phyloP scores from a whole-genome alignment of 1,140 invertebrate genomes.

The Drosophila tsacasi region DNA sequence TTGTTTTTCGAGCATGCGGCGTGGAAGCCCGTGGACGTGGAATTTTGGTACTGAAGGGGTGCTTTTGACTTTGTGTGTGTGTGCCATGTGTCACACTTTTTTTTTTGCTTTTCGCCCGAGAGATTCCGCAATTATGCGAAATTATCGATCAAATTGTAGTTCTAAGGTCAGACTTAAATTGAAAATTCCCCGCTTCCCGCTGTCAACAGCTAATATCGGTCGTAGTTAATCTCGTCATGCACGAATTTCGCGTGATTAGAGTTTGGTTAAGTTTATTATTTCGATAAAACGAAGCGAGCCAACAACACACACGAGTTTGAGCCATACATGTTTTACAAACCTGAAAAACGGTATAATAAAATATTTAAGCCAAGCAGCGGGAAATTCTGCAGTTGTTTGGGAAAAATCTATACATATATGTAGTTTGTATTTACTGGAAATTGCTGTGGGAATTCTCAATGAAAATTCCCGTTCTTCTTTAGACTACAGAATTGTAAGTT shows the following conservation, averaged over 20 bases:
- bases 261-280: conserved; percentile 21
- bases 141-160: conserved; percentile 82
- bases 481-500: neutral
- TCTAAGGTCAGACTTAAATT: conserved; percentile 81
- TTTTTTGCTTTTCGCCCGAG: conserved; percentile 1
- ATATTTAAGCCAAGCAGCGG: conserved; percentile 2
- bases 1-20: too few relatives aligned
- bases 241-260: conserved; percentile 39
- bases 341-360: neutral
- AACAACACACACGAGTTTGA: neutral
- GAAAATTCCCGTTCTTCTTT: neutral
- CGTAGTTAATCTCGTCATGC: conserved; percentile 56
- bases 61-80: conserved; percentile 25
- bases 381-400: conserved; percentile 6
- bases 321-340: conserved; percentile 14
- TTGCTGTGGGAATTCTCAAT: neutral
- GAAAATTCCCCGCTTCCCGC: conserved; percentile 55
- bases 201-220: conserved; percentile 47
- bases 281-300: conserved; percentile 17
- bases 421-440: neutral
- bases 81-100: conserved; percentile 64
- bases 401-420: neutral
- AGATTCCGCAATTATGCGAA: conserved; percentile 78
- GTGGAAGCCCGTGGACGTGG: too few relatives aligned
- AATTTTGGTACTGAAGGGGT: too few relatives aligned